These are phyloP conservation scores for Simalia tracyae DNA, from an alignment of 2,797 vertebrate species.

Conservation along the genomic window DNA sequence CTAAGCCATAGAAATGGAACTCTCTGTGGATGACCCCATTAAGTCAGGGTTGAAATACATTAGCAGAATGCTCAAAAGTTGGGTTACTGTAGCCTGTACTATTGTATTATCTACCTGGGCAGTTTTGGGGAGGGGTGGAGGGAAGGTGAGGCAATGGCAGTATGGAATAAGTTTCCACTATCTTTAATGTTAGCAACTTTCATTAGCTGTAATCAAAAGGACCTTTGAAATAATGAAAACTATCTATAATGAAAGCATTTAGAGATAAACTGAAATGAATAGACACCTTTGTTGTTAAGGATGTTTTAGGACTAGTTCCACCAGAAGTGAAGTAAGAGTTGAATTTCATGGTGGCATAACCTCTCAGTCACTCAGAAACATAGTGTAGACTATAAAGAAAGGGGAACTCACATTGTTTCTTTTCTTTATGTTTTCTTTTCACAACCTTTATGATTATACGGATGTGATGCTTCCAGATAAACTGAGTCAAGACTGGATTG, in stretches of 20 bases:
- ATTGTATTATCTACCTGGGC: not conserved
- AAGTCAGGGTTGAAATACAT: constrained; percentile 5
- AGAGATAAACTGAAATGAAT: constrained; percentile 23
- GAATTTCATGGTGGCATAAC: not conserved
- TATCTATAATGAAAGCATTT: constrained; percentile 14
- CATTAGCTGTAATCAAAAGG: constrained; percentile 21
- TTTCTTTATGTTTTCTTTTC: not conserved
- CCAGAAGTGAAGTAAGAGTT: not conserved
- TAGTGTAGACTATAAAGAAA: not conserved
- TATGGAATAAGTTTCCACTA: constrained; percentile 1
- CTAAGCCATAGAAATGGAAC: not conserved
- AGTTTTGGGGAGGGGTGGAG: not conserved
- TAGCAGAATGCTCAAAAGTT: constrained; percentile 11
- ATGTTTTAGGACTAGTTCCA: not conserved
- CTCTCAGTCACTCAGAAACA: not conserved
- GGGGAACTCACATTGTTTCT: not conserved
- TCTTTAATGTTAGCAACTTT: not conserved
- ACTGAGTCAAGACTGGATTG: not conserved
- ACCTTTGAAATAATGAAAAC: constrained; percentile 9
- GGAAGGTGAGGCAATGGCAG: not conserved
- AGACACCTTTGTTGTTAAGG: constrained; percentile 4
- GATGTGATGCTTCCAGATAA: not conserved
- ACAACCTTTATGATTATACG: not conserved
- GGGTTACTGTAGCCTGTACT: not conserved
- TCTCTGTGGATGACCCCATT: not conserved